Evolutionary conservation across 1,140 invertebrate species (phyloP).

Genomic region (Drusus annulatus): DNA sequence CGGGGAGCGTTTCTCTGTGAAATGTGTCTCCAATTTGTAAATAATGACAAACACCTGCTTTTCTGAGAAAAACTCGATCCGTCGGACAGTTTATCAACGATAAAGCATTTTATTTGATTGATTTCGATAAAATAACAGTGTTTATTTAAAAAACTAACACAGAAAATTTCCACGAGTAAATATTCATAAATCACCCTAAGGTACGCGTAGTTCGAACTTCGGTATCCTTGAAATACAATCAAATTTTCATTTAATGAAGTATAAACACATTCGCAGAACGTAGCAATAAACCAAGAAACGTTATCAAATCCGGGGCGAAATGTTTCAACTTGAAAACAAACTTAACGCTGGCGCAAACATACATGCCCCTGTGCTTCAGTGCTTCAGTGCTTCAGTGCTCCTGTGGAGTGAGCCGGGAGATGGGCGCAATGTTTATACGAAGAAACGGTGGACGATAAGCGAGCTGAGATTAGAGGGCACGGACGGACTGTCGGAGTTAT

Average conservation of each 20-base stretch:
- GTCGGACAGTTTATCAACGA: too few relatives aligned
- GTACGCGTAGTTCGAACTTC: too few relatives aligned
- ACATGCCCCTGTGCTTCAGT: not conserved
- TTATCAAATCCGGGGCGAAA: constrained; percentile 5
- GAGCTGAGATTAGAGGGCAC: constrained; percentile 41
- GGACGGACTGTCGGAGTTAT: not conserved
- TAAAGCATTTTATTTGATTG: too few relatives aligned
- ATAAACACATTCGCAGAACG: not conserved
- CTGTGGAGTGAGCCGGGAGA: too few relatives aligned
- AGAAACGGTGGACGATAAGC: constrained; percentile 50
- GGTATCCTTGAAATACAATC: too few relatives aligned
- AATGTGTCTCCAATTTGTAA: constrained; percentile 62
- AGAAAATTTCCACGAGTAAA: too few relatives aligned
- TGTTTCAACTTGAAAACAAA: constrained; percentile 27
- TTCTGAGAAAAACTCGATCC: too few relatives aligned
- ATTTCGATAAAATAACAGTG: too few relatives aligned
- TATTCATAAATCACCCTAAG: too few relatives aligned
- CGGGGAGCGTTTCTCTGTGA: constrained; percentile 61
- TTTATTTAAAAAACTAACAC: too few relatives aligned
- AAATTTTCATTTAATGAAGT: not conserved
- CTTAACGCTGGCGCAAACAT: not conserved
- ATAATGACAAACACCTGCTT: not conserved
- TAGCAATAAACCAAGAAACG: not conserved
- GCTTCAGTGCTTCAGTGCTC: too few relatives aligned
- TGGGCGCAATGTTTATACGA: constrained; percentile 45